Percentiles rank a stretch among this genome's conserved stretches.
Conservation (phyloP, 2,888 invertebrate species). For the Acanthosepion esculentum region DNA sequence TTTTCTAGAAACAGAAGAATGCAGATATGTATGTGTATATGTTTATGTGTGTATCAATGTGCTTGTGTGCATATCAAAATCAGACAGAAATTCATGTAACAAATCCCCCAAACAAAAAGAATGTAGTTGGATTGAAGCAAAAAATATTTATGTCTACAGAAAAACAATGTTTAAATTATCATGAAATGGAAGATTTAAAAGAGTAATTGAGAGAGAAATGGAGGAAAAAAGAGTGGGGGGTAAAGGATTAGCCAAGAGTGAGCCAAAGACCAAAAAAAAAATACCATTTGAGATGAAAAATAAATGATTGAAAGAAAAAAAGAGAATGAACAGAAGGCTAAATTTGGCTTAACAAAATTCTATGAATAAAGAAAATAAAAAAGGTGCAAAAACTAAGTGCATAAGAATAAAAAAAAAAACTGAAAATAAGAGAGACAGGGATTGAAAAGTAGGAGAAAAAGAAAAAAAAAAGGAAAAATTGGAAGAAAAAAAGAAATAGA, state of each 20-base stretch:
- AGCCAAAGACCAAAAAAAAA: too few species aligned
- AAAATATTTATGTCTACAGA: too few species aligned
- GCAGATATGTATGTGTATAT: not conserved
- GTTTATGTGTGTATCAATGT: not conserved
- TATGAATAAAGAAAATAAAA: not conserved
- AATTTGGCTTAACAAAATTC: not conserved
- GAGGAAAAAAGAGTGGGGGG: not conserved
- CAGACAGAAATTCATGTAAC: not conserved
- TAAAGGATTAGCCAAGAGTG: not conserved
- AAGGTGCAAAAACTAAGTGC: not conserved
- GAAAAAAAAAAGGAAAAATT: not conserved
- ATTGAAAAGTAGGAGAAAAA: not conserved
- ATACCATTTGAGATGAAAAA: not conserved
- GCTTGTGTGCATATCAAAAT: not conserved
- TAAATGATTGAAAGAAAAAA: not conserved
- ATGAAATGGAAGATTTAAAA: not conserved
- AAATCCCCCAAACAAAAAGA: too few species aligned
- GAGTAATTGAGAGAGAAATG: not conserved
- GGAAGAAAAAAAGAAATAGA: too few species aligned
- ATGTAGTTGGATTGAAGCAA: too few species aligned
- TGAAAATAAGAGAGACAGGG: not conserved
- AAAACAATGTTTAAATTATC: not conserved
- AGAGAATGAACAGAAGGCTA: not conserved
- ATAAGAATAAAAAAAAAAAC: not conserved
- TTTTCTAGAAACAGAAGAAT: not conserved